These are phyloP conservation scores for Pseudomyrmex concolor DNA, from an alignment of 1,140 invertebrate species.

Conservation along the genomic window DNA sequence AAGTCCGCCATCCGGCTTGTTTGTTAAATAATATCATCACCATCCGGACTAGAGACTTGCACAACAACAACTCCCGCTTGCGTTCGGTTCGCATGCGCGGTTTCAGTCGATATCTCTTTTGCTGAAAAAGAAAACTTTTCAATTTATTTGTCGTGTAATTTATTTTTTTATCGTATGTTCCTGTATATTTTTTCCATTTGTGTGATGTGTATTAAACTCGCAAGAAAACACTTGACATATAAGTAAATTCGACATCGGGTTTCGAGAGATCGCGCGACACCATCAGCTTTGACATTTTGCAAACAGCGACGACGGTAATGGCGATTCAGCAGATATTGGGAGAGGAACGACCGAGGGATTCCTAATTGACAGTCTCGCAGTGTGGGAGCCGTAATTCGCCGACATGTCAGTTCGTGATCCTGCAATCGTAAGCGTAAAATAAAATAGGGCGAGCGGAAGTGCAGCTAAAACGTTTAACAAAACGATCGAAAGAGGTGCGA, in stretches of 20 bases:
- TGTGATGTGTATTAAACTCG: no score
- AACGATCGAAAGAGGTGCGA: neutral
- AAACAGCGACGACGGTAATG: slow-evolving; percentile 49
- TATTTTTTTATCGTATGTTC: neutral
- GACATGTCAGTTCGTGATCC: slow-evolving; percentile 58
- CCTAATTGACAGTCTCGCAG: slow-evolving; percentile 72
- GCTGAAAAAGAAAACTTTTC: no score
- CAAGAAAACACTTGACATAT: slow-evolving; percentile 43
- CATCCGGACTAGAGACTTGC: slow-evolving; percentile 61
- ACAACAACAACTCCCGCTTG: slow-evolving; percentile 61
- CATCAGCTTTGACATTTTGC: slow-evolving; percentile 69
- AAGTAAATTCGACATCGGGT: slow-evolving; percentile 55
- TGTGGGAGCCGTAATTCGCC: slow-evolving; percentile 58
- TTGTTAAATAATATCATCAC: slow-evolving; percentile 84
- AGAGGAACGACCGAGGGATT: slow-evolving; percentile 59
- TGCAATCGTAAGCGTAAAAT: slow-evolving; percentile 53
- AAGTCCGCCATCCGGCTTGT: slow-evolving; percentile 83
- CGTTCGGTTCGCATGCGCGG: neutral
- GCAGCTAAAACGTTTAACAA: neutral
- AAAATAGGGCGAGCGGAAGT: slow-evolving; percentile 51
- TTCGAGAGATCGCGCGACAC: slow-evolving; percentile 56
- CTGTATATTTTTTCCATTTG: no score
- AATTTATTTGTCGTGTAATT: neutral
- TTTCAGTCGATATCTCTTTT: neutral
- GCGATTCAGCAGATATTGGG: slow-evolving; percentile 68